phyloP scores from a whole-genome alignment of 2,888 invertebrate genomes.

The Congeria kusceri region DNA sequence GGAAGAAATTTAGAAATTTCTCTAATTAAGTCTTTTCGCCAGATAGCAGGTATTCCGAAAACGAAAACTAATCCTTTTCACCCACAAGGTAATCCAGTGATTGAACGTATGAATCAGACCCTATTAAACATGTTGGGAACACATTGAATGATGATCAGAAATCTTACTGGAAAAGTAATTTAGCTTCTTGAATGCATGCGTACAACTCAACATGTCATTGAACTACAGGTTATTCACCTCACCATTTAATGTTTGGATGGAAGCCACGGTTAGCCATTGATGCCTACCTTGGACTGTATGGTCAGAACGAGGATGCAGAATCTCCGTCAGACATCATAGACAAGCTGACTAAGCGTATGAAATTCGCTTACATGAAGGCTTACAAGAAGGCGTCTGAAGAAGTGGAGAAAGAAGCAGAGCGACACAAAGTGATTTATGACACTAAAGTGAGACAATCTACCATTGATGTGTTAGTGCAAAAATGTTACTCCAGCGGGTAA shows the following conservation, averaged over 20 bases:
- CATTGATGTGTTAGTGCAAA: slow-evolving; percentile 18
- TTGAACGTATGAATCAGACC: not conserved
- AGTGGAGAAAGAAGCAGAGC: not conserved
- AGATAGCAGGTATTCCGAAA: not conserved
- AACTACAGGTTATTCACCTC: slow-evolving; percentile 2
- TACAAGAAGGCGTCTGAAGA: slow-evolving; percentile 13
- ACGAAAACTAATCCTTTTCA: not conserved
- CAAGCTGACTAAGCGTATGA: slow-evolving; percentile 2
- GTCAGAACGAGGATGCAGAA: not conserved
- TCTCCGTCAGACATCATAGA: not conserved
- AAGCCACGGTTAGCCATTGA: not conserved
- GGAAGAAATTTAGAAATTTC: slow-evolving; percentile 6
- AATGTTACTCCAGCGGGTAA: not conserved
- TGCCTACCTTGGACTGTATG: not conserved
- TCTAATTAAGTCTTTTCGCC: slow-evolving; percentile 1
- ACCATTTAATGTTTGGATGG: slow-evolving; percentile 4
- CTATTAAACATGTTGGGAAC: not conserved
- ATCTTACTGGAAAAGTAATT: not conserved
- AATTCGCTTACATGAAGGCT: too few relatives aligned
- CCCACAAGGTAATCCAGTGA: not conserved
- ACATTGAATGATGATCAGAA: not conserved
- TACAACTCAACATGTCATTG: not conserved
- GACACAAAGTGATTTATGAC: slow-evolving; percentile 21
- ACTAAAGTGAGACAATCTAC: not conserved
- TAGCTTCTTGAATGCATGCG: not conserved